Base-by-base conservation (phyloP, 2,113 vertebrate genomes). In the Larimichthys polyactis region DNA sequence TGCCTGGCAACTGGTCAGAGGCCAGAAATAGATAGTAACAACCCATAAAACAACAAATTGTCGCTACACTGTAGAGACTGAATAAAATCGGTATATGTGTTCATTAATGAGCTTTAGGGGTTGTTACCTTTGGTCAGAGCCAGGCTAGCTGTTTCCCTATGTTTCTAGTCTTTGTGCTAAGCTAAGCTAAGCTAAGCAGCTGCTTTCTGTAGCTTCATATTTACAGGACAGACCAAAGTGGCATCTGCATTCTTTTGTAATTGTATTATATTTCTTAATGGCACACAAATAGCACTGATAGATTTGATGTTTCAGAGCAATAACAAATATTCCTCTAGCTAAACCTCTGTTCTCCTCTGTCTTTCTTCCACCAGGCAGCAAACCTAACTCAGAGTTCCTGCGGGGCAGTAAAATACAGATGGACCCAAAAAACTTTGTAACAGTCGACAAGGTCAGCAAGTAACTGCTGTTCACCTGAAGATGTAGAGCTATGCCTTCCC, bases 391-490 rank as follows among this genome's bases (percentile, higher is more conserved):
- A 0, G 78, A 87, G 0, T 96, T 96, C 43, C 90, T 97, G 70
- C 88, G 87, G 43, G 94, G 74, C 65, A 96, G 92, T 71, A 76
- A 89, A 70, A 58, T 97, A 0, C 59, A 84, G 49, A 93, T 92
- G 67, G 94, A 96, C 8, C 80, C 80, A 2, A 94, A 90, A 9
- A 92, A 92, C 11, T 93, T 91, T 82, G 88, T 97, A 66, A 86
- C 86, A 27, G 96, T 97, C 4, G 92, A 97, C 43, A 93, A 96
- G 95, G 97, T 97, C 48, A 74, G 94, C 6, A 4, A 17, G 27
- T 40, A 15, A 43, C 36, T 67, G 16, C 11, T 24, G 4, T 58
- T 62, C 49, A 46, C 15, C 24, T 15, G 15, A 40, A 40, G 36
- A 40, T 40, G 36, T 40, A 40, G 36, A 40, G 6, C 36, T 36